phyloP scores from a whole-genome alignment of 2,888 invertebrate species.

The Calameuta filiformis region DNA sequence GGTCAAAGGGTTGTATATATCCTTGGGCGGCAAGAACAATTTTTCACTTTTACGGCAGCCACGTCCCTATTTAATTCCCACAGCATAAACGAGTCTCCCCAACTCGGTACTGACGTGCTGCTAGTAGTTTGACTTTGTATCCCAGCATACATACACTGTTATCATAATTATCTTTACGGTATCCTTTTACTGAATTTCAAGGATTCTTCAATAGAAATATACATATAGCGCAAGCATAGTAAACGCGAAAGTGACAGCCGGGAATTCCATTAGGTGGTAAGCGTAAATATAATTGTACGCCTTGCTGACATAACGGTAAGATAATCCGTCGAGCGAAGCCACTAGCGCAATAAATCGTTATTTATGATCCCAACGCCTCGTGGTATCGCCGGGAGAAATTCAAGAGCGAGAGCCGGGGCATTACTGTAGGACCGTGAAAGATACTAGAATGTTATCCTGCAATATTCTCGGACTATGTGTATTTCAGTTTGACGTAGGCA shows the following conservation, averaged over 20 bases:
- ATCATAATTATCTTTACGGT: not conserved
- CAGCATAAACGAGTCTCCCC: not conserved
- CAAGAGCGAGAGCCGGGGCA: slow-evolving; percentile 33
- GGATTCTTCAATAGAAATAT: not conserved
- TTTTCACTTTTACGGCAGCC: not conserved
- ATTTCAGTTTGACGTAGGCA: not conserved
- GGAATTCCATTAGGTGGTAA: slow-evolving; percentile 56
- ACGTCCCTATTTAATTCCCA: not conserved
- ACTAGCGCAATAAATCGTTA: slow-evolving; percentile 61
- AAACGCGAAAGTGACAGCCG: not conserved
- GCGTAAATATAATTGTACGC: slow-evolving; percentile 61
- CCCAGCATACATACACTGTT: not conserved
- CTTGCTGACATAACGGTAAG: slow-evolving; percentile 62
- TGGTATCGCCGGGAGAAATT: slow-evolving; percentile 47
- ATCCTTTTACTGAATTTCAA: not conserved
- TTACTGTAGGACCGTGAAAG: not conserved
- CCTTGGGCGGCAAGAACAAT: not conserved
- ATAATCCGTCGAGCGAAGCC: slow-evolving; percentile 61
- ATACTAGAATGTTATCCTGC: not conserved
- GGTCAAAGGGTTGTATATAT: not conserved
- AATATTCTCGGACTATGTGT: not conserved
- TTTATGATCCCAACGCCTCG: slow-evolving; percentile 56
- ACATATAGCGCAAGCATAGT: not conserved
- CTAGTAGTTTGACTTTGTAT: not conserved
- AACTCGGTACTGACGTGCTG: not conserved